Evolutionary conservation across 2,888 invertebrate genomes (phyloP), one percentile per base, ranked within the genome.

Genomic region (Pandemis cinnamomeana): DNA sequence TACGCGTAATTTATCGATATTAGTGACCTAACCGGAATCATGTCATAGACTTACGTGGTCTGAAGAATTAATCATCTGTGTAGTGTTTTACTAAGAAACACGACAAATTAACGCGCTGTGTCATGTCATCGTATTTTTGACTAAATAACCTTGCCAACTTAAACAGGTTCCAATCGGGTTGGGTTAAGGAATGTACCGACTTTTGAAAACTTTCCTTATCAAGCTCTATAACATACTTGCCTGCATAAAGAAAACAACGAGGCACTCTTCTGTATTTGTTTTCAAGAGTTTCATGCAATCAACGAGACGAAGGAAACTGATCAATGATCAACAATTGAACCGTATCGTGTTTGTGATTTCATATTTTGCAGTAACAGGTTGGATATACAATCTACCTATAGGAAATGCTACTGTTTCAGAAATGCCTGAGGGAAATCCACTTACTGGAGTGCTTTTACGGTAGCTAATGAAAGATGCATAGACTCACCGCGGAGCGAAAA

Each of bases 381-480:
- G 15, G 11, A 58, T 3, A 20, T 8, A 55, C 11, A 13, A 13
- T 60, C 1, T 8, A 15, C 15, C 15, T 4, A 6, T 7, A 63
- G 11, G 15, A 11, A 20, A 27, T 20, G 46, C 63, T 11, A 10
- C 1, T 4, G 13, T n/a, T 36, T 7, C 42, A 62, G 42, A 51
- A 51, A n/a, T 44, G 66, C 66, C 51, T 51, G n/a, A 36, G 13
- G 66, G 13, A 27, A 64, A 64, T 7, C 15, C 44, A 44, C 42
- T 62, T 66, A 27, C n/a, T 13, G 36, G 51, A 64, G 48, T 51
- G 46, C 11, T 20, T 67, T 53, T 10, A 67, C 41, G 67, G 67
- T 67, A 67, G 36, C 67, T 41, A 53, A 41, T 41, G 53, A 67
- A 67, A 53, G 41, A 66, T 53, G 20, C 63, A 63, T 20, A 64